A percentile compares a stretch with the other conserved stretches of the same genome.
These are phyloP conservation scores for Cyprinodon brontotheroides DNA, from an alignment of 2,113 vertebrate genomes.

Conservation along the genomic window DNA sequence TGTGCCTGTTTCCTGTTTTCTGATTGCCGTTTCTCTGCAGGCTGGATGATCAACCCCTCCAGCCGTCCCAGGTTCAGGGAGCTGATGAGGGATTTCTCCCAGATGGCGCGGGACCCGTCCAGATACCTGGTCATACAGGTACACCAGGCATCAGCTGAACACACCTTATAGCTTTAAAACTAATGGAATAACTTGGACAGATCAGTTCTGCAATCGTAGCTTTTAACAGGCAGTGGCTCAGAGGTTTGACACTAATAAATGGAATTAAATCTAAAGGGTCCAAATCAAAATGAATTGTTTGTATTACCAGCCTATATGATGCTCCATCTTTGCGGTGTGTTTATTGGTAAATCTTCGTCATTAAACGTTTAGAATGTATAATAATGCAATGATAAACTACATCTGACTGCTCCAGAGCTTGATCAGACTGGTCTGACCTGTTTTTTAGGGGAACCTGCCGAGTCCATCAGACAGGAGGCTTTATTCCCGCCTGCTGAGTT, in stretches of 20 bases:
- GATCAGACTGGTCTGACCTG: neutral
- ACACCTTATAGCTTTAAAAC: neutral
- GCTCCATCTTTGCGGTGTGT: too few species aligned
- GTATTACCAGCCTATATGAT: too few species aligned
- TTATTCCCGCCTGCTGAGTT: constrained; percentile 86
- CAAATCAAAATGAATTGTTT: neutral
- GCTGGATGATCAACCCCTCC: constrained; percentile 97
- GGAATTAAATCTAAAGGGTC: neutral
- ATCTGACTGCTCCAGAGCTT: neutral
- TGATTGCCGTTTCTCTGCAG: constrained; percentile 62
- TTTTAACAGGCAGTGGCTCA: too few species aligned
- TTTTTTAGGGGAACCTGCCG: constrained; percentile 82
- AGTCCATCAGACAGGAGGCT: constrained; percentile 89
- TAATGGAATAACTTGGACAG: too few species aligned
- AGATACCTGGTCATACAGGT: constrained; percentile 96
- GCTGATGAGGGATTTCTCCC: constrained; percentile 88
- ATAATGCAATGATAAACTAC: neutral
- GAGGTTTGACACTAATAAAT: too few species aligned
- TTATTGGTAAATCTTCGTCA: too few species aligned
- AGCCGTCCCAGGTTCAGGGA: constrained; percentile 92
- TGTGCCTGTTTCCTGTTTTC: neutral
- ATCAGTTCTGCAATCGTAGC: too few species aligned
- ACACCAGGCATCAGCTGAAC: constrained; percentile 10
- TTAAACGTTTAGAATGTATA: too few species aligned
- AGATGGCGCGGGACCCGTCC: constrained; percentile 93